These are phyloP conservation scores for Andrena cerasifolii DNA, from an alignment of 1,140 invertebrate genomes.

Conservation along the genomic window DNA sequence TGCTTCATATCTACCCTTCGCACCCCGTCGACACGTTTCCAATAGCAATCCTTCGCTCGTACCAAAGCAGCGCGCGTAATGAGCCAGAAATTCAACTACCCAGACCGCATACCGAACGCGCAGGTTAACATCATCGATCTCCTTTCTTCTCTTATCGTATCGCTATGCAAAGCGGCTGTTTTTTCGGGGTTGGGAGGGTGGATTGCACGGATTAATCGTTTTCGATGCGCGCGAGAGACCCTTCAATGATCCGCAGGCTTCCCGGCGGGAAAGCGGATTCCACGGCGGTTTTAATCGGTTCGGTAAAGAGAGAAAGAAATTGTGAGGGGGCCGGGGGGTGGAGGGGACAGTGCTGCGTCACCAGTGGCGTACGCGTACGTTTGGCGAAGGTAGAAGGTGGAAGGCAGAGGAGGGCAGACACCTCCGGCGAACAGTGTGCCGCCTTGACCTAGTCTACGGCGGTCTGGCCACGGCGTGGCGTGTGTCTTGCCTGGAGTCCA, in stretches of 20 bases:
- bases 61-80: not conserved
- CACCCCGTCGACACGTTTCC: too few relatives aligned
- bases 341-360: slow-evolving; percentile 22
- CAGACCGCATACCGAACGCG: not conserved
- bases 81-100: not conserved
- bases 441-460: slow-evolving; percentile 66
- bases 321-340: not conserved
- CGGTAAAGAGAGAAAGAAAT: slow-evolving; percentile 33
- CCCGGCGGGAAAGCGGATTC: not conserved
- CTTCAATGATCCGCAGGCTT: too few relatives aligned
- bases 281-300: not conserved
- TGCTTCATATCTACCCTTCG: too few relatives aligned
- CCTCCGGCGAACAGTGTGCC: slow-evolving; percentile 58
- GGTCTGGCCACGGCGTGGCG: slow-evolving; percentile 24
- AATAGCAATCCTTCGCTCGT: too few relatives aligned
- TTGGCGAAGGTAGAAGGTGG: slow-evolving; percentile 40
- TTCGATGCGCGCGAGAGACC: too few relatives aligned
- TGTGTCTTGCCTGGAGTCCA: slow-evolving; percentile 36
- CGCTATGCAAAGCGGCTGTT: too few relatives aligned
- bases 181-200: too few relatives aligned
- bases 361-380: slow-evolving; percentile 28
- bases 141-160: too few relatives aligned
- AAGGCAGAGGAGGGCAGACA: slow-evolving; percentile 10
- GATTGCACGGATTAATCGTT: too few relatives aligned
- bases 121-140: too few relatives aligned